Percentiles rank a stretch among this genome's conserved stretches.
Conservation (phyloP, 2,113 vertebrate genomes). For the Percopsis transmontana region DNA sequence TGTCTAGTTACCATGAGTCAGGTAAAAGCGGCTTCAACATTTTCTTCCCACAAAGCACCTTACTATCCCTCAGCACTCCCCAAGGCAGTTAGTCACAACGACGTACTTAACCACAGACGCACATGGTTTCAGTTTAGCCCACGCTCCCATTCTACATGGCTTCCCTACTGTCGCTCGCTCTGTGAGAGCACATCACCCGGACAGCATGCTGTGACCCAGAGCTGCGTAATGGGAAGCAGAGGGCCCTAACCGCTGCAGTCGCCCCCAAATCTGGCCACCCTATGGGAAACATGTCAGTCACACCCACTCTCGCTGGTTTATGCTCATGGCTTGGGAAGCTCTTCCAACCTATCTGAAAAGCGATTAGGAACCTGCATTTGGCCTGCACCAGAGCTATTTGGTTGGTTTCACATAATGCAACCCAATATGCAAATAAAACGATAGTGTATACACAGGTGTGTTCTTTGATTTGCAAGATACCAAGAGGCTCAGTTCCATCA, state of each 20-base stretch:
- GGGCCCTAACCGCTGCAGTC: slow-evolving; percentile 21
- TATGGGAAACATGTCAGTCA: slow-evolving; percentile 53
- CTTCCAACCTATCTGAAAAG: slow-evolving; percentile 28
- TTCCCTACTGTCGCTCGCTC: slow-evolving; percentile 36
- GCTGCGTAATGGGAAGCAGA: slow-evolving; percentile 59
- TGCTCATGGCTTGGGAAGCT: slow-evolving; percentile 11
- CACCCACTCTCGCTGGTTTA: slow-evolving; percentile 19
- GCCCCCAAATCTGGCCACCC: slow-evolving; percentile 34
- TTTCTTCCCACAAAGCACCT: slow-evolving; percentile 35
- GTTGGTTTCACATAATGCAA: too few relatives aligned
- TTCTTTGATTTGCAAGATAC: too few relatives aligned
- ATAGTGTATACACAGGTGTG: too few relatives aligned
- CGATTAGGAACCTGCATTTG: slow-evolving; percentile 1
- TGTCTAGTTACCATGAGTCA: slow-evolving; percentile 60
- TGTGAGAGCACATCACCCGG: slow-evolving; percentile 43
- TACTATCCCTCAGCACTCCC: slow-evolving; percentile 43
- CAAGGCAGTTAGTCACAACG: slow-evolving; percentile 70
- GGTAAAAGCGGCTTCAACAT: slow-evolving; percentile 38
- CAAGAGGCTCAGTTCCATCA: too few relatives aligned
- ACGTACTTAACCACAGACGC: slow-evolving; percentile 60
- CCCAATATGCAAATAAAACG: too few relatives aligned
- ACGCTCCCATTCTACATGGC: slow-evolving; percentile 69
- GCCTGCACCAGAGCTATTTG: slow-evolving; percentile 5
- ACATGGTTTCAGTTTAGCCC: slow-evolving; percentile 75
- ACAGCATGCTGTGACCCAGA: slow-evolving; percentile 46